Conservation (phyloP, 2,113 vertebrate species). For the Pterophyllum scalare region DNA sequence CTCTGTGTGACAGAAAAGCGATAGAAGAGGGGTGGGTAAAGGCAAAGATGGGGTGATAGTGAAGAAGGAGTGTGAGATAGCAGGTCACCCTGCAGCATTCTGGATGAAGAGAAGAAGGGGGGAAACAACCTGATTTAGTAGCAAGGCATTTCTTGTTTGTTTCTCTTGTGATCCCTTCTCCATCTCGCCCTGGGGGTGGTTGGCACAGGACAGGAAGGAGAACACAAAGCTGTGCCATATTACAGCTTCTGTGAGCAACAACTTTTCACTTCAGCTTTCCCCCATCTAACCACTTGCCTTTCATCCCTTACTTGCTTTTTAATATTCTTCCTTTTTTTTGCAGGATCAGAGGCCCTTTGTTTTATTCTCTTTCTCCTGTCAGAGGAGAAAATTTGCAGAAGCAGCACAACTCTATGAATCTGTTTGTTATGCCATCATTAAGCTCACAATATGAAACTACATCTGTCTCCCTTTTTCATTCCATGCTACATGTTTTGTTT, state of each 20-base stretch:
- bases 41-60: conserved; percentile 6
- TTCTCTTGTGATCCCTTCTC: conserved; percentile 24
- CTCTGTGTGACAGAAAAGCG: conserved; percentile 2
- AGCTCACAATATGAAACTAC: conserved; percentile 26
- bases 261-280: conserved; percentile 29
- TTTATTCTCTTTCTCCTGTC: neutral
- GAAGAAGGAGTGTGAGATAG: conserved; percentile 19
- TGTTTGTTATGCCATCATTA: conserved; percentile 34
- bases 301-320: conserved; percentile 34
- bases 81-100: conserved; percentile 38
- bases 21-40: conserved; percentile 20
- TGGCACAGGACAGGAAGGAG: conserved; percentile 10
- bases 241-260: conserved; percentile 29
- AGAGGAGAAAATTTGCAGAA: conserved; percentile 16
- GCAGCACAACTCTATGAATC: conserved; percentile 28
- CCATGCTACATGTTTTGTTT: conserved; percentile 10
- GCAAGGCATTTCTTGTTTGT: conserved; percentile 36
- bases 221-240: conserved; percentile 34
- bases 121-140: conserved; percentile 54
- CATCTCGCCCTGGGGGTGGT: conserved; percentile 46
- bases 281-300: conserved; percentile 20
- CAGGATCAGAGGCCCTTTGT: conserved; percentile 26
- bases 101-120: conserved; percentile 32
- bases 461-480: conserved; percentile 24
- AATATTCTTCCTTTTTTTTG: conserved; percentile 32